These are phyloP conservation scores for Anarrhichthys ocellatus DNA, from an alignment of 2,113 vertebrate species.

Conservation along the genomic window DNA sequence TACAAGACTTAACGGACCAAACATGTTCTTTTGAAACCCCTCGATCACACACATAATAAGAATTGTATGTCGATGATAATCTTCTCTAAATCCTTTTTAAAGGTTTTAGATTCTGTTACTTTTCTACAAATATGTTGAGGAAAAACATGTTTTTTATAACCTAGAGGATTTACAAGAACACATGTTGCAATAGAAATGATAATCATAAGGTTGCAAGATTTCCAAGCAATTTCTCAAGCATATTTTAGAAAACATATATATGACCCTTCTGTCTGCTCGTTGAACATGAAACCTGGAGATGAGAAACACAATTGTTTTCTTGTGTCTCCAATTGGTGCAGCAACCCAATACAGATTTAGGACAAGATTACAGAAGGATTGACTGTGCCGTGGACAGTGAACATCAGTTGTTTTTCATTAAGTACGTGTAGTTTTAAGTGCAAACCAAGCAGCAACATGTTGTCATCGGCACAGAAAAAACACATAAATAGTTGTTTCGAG, in stretches of 20 bases:
- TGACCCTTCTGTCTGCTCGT: conserved; percentile 49
- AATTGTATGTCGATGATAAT: conserved; percentile 62
- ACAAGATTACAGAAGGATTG: conserved; percentile 76
- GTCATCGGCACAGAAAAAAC: conserved; percentile 56
- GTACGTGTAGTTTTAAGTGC: conserved; percentile 63
- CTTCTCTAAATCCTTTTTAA: conserved; percentile 77
- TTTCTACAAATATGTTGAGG: conserved; percentile 51
- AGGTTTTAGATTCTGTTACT: conserved; percentile 74
- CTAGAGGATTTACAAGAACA: conserved; percentile 68
- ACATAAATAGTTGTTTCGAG: conserved; percentile 53
- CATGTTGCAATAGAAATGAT: conserved; percentile 53
- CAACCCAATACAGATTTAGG: conserved; percentile 66
- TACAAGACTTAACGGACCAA: conserved; percentile 16
- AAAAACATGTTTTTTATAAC: conserved; percentile 79
- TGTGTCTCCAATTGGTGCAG: conserved; percentile 59
- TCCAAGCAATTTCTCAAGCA: conserved; percentile 57
- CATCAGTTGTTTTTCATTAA: conserved; percentile 66
- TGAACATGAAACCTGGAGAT: conserved; percentile 67
- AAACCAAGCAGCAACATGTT: conserved; percentile 66
- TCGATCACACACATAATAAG: conserved; percentile 41
- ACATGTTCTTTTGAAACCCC: conserved; percentile 31
- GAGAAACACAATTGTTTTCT: conserved; percentile 73
- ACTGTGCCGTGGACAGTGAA: conserved; percentile 45
- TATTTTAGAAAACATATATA: conserved; percentile 52
- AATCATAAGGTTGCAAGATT: conserved; percentile 61